These are phyloP conservation scores for Linurgus olivaceus DNA, from an alignment of 2,797 vertebrate species.

Conservation along the genomic window DNA sequence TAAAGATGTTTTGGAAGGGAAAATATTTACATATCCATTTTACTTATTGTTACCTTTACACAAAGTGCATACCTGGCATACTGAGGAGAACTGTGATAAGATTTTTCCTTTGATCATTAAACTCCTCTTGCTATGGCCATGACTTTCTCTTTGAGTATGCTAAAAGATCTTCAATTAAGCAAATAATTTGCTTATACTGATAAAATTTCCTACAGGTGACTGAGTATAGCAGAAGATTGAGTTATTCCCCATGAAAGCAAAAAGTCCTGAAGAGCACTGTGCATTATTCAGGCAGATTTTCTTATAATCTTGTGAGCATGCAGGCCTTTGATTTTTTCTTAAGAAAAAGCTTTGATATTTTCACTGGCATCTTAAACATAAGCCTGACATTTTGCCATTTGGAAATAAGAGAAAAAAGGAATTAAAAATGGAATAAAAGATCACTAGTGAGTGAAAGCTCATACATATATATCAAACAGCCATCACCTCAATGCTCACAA, in stretches of 20 bases:
- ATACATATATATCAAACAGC: background rate
- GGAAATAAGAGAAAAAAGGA: constrained; percentile 4
- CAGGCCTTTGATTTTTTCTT: background rate
- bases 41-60: background rate
- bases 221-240: background rate
- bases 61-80: background rate
- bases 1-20: background rate
- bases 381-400: constrained; percentile 1
- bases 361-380: constrained; percentile 26
- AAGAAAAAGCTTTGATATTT: constrained; percentile 38
- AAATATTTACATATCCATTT: background rate
- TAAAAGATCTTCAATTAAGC: background rate
- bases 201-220: background rate
- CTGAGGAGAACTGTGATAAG: background rate
- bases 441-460: background rate
- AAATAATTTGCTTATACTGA: background rate
- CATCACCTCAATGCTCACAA: background rate
- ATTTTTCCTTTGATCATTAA: background rate
- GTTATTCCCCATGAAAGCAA: background rate
- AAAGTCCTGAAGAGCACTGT: background rate
- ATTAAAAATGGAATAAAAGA: constrained; percentile 30
- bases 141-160: background rate
- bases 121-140: background rate
- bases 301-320: background rate
- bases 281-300: background rate